Evolutionary conservation across 2,113 vertebrate species (phyloP).

Genomic region (Rostratula benghalensis): DNA sequence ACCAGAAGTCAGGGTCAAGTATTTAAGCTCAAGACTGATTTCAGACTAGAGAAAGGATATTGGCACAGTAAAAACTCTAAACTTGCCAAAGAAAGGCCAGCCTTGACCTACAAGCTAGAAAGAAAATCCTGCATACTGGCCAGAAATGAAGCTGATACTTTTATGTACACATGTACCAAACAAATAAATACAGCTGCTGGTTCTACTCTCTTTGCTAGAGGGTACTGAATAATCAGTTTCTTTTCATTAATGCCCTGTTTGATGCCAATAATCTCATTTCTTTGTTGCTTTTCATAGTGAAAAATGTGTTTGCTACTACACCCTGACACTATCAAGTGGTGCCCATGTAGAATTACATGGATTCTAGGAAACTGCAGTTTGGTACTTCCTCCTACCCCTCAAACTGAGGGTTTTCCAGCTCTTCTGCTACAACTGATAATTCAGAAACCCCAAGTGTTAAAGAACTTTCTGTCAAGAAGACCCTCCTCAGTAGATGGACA

Average conservation of each 20-base stretch:
- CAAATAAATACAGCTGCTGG: neutral
- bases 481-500: neutral
- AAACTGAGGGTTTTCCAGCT: neutral
- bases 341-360: neutral
- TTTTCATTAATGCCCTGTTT: neutral
- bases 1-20: neutral
- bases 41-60: neutral
- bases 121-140: neutral
- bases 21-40: neutral
- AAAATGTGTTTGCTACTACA: neutral
- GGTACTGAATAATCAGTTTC: neutral
- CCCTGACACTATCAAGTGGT: neutral
- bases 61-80: neutral
- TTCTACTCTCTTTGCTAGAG: neutral
- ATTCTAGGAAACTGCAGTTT: neutral
- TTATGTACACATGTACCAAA: neutral
- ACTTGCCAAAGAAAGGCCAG: neutral
- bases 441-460: neutral
- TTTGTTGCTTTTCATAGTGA: neutral
- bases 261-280: neutral
- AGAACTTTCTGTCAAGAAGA: neutral
- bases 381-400: neutral
- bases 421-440: neutral
- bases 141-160: neutral
- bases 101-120: neutral